Evolutionary conservation across 2,113 vertebrate species (phyloP), one percentile per base, ranked within the genome.

Genomic region (Alexandromys fortis): DNA sequence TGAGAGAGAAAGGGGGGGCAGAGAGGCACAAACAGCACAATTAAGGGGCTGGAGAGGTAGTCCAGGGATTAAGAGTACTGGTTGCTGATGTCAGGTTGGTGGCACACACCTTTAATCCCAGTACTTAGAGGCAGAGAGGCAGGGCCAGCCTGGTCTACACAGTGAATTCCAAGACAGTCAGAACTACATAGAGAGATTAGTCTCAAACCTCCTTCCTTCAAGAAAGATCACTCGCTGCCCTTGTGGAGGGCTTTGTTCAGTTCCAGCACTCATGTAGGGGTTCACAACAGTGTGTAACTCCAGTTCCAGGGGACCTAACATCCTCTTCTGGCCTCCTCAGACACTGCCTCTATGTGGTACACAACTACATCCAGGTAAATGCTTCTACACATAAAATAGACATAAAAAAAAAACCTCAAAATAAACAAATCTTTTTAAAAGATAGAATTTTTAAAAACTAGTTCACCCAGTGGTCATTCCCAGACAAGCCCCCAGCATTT

Each of bases 391-490:
- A 61, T 42, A 67, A 86, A 67, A 19, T 45, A 45, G 61, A 26
- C 7, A 12, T n/a, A 58, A 58, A 58, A 58, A 58, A 58, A 21
- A 17, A 38, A 38, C 42, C 45, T 42, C 73, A 42, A 49, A 47
- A 3, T 22, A 79, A 63, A 65, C 26, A 77, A 3, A 42, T 76
- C 61, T 92, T 94, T 28, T 91, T 63, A 58, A 33, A 95, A 85
- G 86, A 85, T 13, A 83, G 30, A 82, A 82, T 72, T 42, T 89
- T 81, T 78, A 83, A 91, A 97, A 96, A 75, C 28, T 73, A 94
- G 52, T 92, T 17, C 92, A 78, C 83, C 61, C 38, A 72, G 22
- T 86, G 38, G 86, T 73, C 35, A 55, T 49, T 42, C 38, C 90
- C 90, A 86, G 86, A 94, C 73, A 11, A 88, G 63, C 28, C 89